Percentiles rank a stretch among this genome's conserved stretches.
Evolutionary conservation across 2,113 vertebrate species (phyloP).

Genomic region (Otis tarda): DNA sequence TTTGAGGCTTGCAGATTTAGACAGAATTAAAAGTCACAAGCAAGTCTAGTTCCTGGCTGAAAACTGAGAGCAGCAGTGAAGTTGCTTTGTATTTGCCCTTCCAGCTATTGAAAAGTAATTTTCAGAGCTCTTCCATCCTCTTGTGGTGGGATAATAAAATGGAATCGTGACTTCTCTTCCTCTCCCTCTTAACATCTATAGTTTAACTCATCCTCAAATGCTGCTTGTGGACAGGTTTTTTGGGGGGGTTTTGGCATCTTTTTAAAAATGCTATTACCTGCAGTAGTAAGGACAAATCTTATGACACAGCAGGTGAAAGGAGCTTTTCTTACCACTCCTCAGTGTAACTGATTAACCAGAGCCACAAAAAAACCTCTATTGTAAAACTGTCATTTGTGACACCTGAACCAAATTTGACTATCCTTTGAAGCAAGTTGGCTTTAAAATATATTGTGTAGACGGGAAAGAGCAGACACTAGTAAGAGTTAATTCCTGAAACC

Average conservation of each 20-base stretch:
- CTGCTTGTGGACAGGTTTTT: not conserved
- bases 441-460: not conserved
- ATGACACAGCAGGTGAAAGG: not conserved
- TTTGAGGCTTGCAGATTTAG: not conserved
- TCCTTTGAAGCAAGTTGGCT: not conserved
- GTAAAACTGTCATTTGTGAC: not conserved
- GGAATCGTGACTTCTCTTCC: not conserved
- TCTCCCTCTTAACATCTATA: not conserved
- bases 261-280: not conserved
- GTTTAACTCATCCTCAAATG: not conserved
- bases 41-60: not conserved
- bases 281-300: not conserved
- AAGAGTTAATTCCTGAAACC: slow-evolving; percentile 29
- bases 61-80: not conserved
- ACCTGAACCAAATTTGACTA: not conserved
- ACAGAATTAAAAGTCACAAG: not conserved
- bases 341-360: not conserved
- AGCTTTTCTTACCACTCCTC: not conserved
- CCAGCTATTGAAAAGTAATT: not conserved
- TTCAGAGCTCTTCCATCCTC: slow-evolving; percentile 54
- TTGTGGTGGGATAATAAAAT: slow-evolving; percentile 44
- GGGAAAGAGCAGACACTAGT: not conserved
- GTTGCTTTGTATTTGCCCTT: not conserved
- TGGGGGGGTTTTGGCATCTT: fast-evolving
- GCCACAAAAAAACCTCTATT: not conserved